phyloP scores from a whole-genome alignment of 2,113 vertebrate genomes.

The Eulemur macaco region DNA sequence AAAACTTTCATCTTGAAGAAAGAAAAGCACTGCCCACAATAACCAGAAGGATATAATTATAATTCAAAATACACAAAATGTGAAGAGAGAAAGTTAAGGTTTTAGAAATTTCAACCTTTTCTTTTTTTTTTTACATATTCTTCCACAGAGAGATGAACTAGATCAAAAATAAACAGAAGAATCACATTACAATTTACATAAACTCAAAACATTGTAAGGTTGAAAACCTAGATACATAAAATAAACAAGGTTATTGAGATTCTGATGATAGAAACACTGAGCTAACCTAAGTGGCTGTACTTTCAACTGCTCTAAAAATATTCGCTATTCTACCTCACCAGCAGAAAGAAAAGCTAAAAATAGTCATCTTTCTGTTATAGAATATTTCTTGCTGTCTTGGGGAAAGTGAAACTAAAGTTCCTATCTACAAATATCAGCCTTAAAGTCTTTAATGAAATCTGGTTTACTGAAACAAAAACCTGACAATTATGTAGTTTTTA shows the following conservation, averaged over 20 bases:
- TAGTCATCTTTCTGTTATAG: slow-evolving; percentile 70
- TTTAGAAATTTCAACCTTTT: slow-evolving; percentile 10
- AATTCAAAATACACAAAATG: slow-evolving; percentile 49
- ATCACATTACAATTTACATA: slow-evolving; percentile 35
- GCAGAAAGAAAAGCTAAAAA: slow-evolving; percentile 74
- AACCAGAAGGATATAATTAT: neutral
- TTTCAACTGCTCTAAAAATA: slow-evolving; percentile 78
- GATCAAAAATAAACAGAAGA: slow-evolving; percentile 27
- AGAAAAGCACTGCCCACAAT: neutral
- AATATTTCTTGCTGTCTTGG: slow-evolving; percentile 65
- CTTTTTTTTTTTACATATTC: neutral
- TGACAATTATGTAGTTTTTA: neutral
- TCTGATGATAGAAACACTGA: slow-evolving; percentile 65
- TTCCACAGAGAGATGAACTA: slow-evolving; percentile 23
- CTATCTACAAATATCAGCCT: slow-evolving; percentile 46
- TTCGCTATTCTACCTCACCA: slow-evolving; percentile 64
- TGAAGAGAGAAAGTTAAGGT: neutral
- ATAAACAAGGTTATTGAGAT: slow-evolving; percentile 66
- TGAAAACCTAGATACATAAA: slow-evolving; percentile 59
- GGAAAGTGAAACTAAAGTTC: slow-evolving; percentile 56
- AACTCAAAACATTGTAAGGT: slow-evolving; percentile 33
- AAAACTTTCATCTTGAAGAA: slow-evolving; percentile 26
- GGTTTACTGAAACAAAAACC: slow-evolving; percentile 34
- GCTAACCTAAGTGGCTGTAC: slow-evolving; percentile 63
- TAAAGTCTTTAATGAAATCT: slow-evolving; percentile 48